phyloP scores from a whole-genome alignment of 1,140 invertebrate species.

The Ctenoplectra terminalis region DNA sequence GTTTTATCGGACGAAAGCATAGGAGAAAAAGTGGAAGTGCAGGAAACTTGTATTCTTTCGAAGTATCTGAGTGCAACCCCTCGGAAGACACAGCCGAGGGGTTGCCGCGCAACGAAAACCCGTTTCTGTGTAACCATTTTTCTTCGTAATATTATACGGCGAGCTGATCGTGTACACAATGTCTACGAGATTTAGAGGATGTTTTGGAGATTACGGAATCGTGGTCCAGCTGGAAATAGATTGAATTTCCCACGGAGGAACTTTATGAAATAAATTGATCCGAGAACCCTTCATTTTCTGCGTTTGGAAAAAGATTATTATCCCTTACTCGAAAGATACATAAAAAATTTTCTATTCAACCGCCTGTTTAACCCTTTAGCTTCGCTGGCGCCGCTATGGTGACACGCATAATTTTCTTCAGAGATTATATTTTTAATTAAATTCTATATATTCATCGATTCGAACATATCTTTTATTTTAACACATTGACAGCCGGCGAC shows the following conservation, averaged over 20 bases:
- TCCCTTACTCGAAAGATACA: too few relatives aligned
- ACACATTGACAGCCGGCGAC: too few relatives aligned
- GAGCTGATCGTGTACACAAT: not conserved
- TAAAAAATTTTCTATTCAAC: too few relatives aligned
- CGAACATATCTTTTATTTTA: too few relatives aligned
- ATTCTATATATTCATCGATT: too few relatives aligned
- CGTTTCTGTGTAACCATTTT: not conserved
- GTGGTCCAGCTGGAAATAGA: not conserved
- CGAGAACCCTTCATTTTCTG: too few relatives aligned
- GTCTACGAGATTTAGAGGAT: not conserved
- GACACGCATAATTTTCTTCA: too few relatives aligned
- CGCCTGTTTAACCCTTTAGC: too few relatives aligned
- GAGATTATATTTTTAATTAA: too few relatives aligned
- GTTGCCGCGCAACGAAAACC: not conserved
- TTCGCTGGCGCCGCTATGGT: too few relatives aligned
- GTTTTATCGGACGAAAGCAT: not conserved
- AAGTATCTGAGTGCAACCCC: constrained; percentile 3
- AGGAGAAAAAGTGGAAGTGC: constrained; percentile 3
- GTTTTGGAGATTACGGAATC: not conserved
- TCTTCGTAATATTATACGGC: constrained; percentile 3
- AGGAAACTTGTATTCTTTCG: not conserved
- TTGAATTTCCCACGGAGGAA: not conserved
- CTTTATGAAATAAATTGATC: not conserved
- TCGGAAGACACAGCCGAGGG: not conserved
- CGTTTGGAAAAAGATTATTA: too few relatives aligned